A percentile compares a stretch with the other conserved stretches of the same genome.
Evolutionary conservation across 2,797 vertebrate genomes (phyloP).

Genomic region (Urocyon cinereoargenteus): DNA sequence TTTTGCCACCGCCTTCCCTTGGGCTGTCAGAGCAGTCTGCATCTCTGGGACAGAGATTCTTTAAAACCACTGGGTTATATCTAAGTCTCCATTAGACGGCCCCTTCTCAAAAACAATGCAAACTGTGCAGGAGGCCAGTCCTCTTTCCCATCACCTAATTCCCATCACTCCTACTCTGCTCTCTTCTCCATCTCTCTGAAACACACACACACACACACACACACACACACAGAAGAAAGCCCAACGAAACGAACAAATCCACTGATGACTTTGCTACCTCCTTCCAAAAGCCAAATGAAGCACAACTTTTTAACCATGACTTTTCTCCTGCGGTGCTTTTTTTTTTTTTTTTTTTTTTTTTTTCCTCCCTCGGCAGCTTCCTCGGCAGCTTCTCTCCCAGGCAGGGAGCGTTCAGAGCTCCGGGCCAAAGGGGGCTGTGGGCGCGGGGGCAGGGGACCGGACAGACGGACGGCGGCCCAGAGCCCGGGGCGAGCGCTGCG

Average conservation of each 20-base stretch:
- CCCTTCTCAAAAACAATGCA: conserved; percentile 37
- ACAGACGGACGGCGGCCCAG: conserved; percentile 51
- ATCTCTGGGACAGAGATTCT: conserved; percentile 66
- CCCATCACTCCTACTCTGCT: background rate
- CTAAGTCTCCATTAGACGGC: conserved; percentile 37
- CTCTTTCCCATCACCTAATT: conserved; percentile 2
- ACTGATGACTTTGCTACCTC: conserved; percentile 37
- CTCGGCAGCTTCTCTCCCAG: conserved; percentile 5
- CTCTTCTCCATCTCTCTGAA: too few species aligned
- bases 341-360: too few species aligned
- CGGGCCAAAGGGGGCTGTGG: background rate
- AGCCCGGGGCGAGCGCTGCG: background rate
- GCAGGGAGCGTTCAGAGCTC: conserved; percentile 49
- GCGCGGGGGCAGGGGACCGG: background rate
- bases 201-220: background rate
- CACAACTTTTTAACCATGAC: conserved; percentile 73
- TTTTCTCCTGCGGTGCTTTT: conserved; percentile 82
- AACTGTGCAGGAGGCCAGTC: background rate
- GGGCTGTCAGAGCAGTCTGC: conserved; percentile 76
- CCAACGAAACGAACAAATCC: conserved; percentile 45
- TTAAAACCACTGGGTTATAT: conserved; percentile 71
- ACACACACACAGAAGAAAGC: background rate
- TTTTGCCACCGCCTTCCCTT: conserved; percentile 79
- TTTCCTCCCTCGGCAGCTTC: conserved; percentile 79
- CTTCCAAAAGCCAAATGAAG: conserved; percentile 77